Conservation (phyloP, 2,797 vertebrate genomes). For the Nannoperca obscura region DNA sequence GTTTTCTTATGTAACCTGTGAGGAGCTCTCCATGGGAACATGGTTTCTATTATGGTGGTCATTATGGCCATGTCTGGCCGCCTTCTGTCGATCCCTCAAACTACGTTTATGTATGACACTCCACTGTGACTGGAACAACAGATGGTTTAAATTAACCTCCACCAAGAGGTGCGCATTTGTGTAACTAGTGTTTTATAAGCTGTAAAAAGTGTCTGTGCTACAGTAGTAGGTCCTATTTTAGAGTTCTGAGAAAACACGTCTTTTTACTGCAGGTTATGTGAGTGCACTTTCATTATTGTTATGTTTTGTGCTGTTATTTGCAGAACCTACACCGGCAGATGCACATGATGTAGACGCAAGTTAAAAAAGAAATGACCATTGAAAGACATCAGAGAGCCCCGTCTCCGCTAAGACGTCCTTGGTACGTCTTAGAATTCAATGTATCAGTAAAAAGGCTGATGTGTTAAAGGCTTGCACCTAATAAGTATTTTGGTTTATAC, state of each 20-base stretch:
- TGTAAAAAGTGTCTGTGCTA: too few relatives aligned
- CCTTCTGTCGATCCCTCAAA: constrained; percentile 32
- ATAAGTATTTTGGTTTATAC: background rate
- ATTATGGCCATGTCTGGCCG: constrained; percentile 64
- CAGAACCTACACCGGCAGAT: too few relatives aligned
- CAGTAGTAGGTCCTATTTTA: background rate
- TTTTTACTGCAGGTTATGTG: too few relatives aligned
- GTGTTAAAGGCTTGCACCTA: too few relatives aligned
- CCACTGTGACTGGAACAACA: constrained; percentile 25
- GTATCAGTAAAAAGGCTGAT: too few relatives aligned
- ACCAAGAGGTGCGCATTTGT: background rate
- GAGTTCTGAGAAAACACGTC: too few relatives aligned
- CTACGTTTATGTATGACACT: background rate
- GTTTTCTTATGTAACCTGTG: constrained; percentile 72
- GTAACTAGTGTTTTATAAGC: background rate
- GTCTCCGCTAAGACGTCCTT: too few relatives aligned
- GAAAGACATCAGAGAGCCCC: too few relatives aligned
- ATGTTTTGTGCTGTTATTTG: background rate
- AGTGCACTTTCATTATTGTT: background rate
- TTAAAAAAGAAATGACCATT: too few relatives aligned
- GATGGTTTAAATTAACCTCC: constrained; percentile 34
- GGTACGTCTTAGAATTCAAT: too few relatives aligned
- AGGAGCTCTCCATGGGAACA: constrained; percentile 57
- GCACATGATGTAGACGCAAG: too few relatives aligned
- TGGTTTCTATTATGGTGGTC: constrained; percentile 80